phyloP scores from a whole-genome alignment of 2,113 vertebrate genomes.

The Mungos mungo region DNA sequence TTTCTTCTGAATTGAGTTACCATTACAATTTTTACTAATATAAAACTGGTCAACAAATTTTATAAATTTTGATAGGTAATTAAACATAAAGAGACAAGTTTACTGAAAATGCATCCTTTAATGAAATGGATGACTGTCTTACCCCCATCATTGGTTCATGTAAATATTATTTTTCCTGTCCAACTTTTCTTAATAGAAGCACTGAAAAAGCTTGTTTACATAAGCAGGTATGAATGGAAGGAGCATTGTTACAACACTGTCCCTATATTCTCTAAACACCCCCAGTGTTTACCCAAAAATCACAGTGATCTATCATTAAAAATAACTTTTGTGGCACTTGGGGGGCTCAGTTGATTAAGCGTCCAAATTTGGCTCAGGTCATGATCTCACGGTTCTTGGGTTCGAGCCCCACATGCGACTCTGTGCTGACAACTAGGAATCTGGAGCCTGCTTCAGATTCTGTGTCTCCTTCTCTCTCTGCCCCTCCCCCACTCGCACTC shows the following conservation, averaged over 20 bases:
- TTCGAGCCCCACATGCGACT: too few relatives aligned
- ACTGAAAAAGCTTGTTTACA: background rate
- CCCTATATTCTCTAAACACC: background rate
- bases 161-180: background rate
- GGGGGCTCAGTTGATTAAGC: too few relatives aligned
- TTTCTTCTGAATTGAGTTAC: background rate
- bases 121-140: background rate
- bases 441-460: too few relatives aligned
- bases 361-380: too few relatives aligned
- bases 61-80: background rate
- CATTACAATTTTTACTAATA: conserved; percentile 2
- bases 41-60: background rate
- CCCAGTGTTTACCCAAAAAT: background rate
- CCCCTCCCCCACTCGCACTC: too few relatives aligned
- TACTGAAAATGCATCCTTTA: background rate
- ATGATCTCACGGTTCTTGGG: too few relatives aligned
- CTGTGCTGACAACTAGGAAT: too few relatives aligned
- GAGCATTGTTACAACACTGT: background rate
- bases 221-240: background rate
- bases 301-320: background rate
- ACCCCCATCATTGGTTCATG: background rate
- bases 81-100: background rate
- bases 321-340: background rate
- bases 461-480: too few relatives aligned
- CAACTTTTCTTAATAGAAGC: background rate